A percentile compares a stretch with the other conserved stretches of the same genome.
Conservation (phyloP, 37 sponge, comb jelly and placozoan genomes). For the Oopsacas minuta region DNA sequence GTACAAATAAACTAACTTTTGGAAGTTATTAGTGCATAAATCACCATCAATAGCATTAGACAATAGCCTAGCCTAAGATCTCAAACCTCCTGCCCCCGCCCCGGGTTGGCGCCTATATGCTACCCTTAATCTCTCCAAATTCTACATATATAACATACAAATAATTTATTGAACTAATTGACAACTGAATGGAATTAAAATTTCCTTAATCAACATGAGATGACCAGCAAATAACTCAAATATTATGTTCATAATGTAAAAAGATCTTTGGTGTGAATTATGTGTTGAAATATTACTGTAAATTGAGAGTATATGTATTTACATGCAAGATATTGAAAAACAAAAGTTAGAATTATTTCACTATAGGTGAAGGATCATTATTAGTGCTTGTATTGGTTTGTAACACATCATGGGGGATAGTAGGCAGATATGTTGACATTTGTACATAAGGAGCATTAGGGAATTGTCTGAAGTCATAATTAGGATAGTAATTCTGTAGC, state of each 20-base stretch:
- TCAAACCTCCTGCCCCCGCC: too few relatives aligned
- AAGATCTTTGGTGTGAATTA: background rate
- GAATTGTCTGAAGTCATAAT: background rate
- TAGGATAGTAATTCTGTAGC: background rate
- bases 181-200: background rate
- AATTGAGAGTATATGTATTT: background rate
- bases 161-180: background rate
- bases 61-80: too few relatives aligned
- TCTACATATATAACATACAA: too few relatives aligned
- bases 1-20: too few relatives aligned
- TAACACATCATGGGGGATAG: background rate
- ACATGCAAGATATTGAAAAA: background rate
- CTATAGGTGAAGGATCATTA: slow-evolving; percentile 6
- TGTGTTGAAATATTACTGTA: background rate
- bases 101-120: too few relatives aligned
- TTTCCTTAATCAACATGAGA: background rate
- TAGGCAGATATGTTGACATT: background rate
- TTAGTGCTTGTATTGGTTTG: background rate
- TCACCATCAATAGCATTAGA: too few relatives aligned
- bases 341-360: background rate
- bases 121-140: too few relatives aligned
- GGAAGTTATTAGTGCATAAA: too few relatives aligned
- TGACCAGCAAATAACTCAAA: background rate
- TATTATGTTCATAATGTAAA: background rate
- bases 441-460: background rate